Evolutionary conservation across 2,113 vertebrate species (phyloP).

Genomic region (Callithrix jacchus): DNA sequence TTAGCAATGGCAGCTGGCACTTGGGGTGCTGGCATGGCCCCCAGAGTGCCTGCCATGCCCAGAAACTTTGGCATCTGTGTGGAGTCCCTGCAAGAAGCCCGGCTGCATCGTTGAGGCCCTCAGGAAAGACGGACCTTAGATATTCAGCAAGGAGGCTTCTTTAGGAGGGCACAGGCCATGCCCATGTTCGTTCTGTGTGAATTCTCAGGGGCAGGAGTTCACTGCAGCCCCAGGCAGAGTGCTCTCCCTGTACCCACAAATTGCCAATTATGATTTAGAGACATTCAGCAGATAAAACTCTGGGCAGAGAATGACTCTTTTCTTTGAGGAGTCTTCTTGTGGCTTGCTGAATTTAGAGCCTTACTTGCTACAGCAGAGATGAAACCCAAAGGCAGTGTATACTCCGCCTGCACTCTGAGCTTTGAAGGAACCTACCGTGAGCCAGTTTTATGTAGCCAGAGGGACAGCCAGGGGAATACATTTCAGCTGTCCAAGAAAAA

Average conservation of each 20-base stretch:
- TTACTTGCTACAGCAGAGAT: background rate
- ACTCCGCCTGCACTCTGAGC: no score
- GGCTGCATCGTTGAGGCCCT: background rate
- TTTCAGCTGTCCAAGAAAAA: background rate
- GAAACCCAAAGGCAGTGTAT: background rate
- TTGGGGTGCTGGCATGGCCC: background rate
- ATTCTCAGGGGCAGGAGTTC: background rate
- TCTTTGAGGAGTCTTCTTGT: background rate
- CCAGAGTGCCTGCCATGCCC: background rate
- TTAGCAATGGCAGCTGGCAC: background rate
- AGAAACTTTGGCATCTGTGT: background rate
- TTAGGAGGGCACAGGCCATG: background rate
- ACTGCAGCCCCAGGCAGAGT: rapidly evolving
- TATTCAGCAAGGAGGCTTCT: background rate
- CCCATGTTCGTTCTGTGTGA: rapidly evolving
- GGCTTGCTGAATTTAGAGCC: background rate
- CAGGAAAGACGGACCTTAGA: background rate
- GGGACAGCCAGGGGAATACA: no score
- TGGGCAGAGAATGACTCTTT: rapidly evolving
- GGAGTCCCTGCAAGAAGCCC: background rate
- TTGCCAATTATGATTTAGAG: background rate
- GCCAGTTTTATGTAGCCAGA: rapidly evolving
- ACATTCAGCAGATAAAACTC: background rate
- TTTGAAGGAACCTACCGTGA: background rate
- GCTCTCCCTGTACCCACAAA: background rate